A percentile compares a stretch with the other conserved stretches of the same genome.
These are phyloP conservation scores for Semnopithecus entellus DNA, from an alignment of 2,113 vertebrate species.

Conservation along the genomic window DNA sequence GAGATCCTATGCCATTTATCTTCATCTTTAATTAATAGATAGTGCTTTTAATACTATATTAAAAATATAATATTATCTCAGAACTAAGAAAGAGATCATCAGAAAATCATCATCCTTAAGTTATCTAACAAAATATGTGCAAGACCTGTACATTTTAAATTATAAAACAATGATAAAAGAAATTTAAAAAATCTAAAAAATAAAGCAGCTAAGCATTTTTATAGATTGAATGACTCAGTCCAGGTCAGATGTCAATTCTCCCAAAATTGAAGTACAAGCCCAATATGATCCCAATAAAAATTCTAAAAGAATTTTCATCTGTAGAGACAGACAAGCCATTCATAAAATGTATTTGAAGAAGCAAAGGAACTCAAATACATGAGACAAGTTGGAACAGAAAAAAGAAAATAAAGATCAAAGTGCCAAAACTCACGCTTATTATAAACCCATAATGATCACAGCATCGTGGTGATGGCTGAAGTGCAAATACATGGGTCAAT, in stretches of 20 bases:
- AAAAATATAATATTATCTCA: not conserved
- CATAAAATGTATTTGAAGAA: not conserved
- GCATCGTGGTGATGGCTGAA: accelerated
- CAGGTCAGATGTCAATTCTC: not conserved
- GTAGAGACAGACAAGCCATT: not conserved
- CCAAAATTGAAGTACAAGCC: not conserved
- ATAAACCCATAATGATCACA: not conserved
- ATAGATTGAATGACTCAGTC: not conserved
- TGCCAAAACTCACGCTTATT: not conserved
- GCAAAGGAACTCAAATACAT: not conserved
- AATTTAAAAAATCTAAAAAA: not conserved
- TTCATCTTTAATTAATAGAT: not conserved
- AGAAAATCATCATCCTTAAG: not conserved
- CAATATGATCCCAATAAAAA: not conserved
- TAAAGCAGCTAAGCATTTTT: not conserved
- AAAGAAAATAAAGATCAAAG: too few relatives aligned
- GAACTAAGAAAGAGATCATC: not conserved
- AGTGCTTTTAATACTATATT: not conserved
- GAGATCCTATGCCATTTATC: not conserved
- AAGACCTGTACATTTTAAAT: not conserved
- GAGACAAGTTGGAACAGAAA: not conserved
- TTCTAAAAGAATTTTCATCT: not conserved
- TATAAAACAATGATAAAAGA: not conserved
- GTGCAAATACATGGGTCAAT: accelerated
- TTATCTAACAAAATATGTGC: not conserved